Conservation (phyloP, 1,140 invertebrate genomes). For the Sycobia sp. region DNA sequence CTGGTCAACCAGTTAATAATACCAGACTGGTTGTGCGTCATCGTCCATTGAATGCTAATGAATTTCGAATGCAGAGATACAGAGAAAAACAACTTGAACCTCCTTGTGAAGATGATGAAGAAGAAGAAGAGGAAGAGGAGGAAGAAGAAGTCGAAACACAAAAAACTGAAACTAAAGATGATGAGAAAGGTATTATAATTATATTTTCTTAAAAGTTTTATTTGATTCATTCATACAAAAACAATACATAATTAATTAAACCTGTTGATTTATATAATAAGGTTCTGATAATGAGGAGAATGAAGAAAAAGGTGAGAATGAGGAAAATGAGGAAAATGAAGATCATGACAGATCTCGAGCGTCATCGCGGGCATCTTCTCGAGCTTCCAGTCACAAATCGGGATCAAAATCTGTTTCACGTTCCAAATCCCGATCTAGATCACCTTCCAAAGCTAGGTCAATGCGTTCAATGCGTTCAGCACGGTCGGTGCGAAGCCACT, state of each 20-base stretch:
- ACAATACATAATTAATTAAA: too few relatives aligned
- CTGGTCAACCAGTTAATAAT: slow-evolving; percentile 74
- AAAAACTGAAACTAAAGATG: slow-evolving; percentile 47
- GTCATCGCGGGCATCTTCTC: slow-evolving; percentile 45
- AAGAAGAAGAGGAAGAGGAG: slow-evolving; percentile 60
- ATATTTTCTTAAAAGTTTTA: background rate
- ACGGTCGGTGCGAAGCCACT: slow-evolving; percentile 35
- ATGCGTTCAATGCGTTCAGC: slow-evolving; percentile 40
- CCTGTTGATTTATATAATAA: too few relatives aligned
- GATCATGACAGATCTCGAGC: slow-evolving; percentile 48
- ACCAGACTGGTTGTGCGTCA: slow-evolving; percentile 90
- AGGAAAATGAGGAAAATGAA: slow-evolving; percentile 25
- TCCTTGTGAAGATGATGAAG: slow-evolving; percentile 80
- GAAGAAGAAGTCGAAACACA: slow-evolving; percentile 52
- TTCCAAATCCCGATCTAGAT: slow-evolving; percentile 39
- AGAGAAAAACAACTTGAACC: slow-evolving; percentile 88
- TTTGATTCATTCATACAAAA: background rate
- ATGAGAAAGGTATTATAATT: slow-evolving; percentile 46
- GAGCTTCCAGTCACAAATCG: slow-evolving; percentile 41
- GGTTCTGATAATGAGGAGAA: slow-evolving; percentile 34
- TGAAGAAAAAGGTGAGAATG: slow-evolving; percentile 41
- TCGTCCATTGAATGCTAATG: slow-evolving; percentile 81
- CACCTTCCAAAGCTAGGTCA: slow-evolving; percentile 41
- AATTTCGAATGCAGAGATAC: slow-evolving; percentile 85
- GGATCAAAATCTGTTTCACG: slow-evolving; percentile 36